Evolutionary conservation across 1,140 invertebrate species (phyloP), one percentile per base, ranked within the genome.

Genomic region (Rhagoletis pomonella): DNA sequence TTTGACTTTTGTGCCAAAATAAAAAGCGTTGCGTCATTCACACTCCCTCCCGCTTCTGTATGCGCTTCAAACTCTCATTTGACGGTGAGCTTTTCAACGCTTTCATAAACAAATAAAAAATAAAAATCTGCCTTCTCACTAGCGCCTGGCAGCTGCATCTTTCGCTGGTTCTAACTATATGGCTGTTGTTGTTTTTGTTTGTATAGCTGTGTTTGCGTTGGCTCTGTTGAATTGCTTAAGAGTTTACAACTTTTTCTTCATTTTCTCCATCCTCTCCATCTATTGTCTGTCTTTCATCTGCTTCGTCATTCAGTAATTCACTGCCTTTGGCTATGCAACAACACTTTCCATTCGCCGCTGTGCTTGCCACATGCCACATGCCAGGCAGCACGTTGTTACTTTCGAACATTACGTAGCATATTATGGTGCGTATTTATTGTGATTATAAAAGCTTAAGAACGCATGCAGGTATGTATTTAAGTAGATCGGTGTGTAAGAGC

Each of bases 351-450:
- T 62, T 62, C 17, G 12, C 60, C 29, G 29, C 29, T 29, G 29
- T 17, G 7, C 60, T 12, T 62, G 60, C 73, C 47, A 55, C n/a
- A 9, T 29, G 47, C 44, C n/a, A 19, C 9, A 58, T 19, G 29
- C 29, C 29, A 29, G 47, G 17, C 47, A 29, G 7, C 73, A 81
- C 47, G 47, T 55, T 81, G 73, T 12, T 55, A 81, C 73, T 81
- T 81, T 50, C 73, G 4, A 19, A 55, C 73, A 81, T 55, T 81
- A 81, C 73, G 73, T 55, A 17, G 73, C 73, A 50, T 55, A 81
- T 81, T 81, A 81, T 2, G 73, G 73, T 55, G 42, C 47, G 42
- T 81, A 55, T 55, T 81, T 55, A 58, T 47, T 29, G 73, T 55
- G 44, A 81, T 81, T 81, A 19, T 81, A 50, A 2, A 17, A 50